Evolutionary conservation across 2,888 invertebrate genomes (phyloP).

Genomic region (Perithous albicinctus): DNA sequence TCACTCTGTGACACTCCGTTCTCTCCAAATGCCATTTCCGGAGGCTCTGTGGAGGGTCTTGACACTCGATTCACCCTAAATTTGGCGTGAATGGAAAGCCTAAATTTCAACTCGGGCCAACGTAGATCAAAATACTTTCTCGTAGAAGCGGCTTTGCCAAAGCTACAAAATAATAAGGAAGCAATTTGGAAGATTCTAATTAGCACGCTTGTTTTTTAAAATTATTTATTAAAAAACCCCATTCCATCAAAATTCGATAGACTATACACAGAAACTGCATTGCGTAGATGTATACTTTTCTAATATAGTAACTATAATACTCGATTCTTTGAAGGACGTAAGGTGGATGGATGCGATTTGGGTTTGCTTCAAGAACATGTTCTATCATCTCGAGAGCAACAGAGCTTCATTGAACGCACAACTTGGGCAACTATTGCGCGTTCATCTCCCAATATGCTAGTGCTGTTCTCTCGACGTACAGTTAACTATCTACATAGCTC

Average conservation of each 20-base stretch:
- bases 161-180: no score
- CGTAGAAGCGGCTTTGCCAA: no score
- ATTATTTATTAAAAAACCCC: no score
- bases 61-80: no score
- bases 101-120: no score
- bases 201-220: no score
- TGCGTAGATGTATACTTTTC: background rate
- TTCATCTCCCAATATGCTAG: background rate
- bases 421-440: conserved; percentile 29
- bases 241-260: background rate
- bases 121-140: no score
- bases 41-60: no score
- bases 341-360: conserved; percentile 59
- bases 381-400: conserved; percentile 31
- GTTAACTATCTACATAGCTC: background rate
- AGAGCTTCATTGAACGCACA: conserved; percentile 14
- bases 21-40: no score
- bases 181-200: no score
- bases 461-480: conserved; percentile 23
- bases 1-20: no score
- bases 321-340: conserved; percentile 30
- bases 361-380: conserved; percentile 44
- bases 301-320: background rate
- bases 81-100: no score
- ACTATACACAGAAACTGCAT: background rate